These are phyloP conservation scores for Scaptomyza reducta DNA, from an alignment of 2,888 invertebrate species.

Conservation along the genomic window DNA sequence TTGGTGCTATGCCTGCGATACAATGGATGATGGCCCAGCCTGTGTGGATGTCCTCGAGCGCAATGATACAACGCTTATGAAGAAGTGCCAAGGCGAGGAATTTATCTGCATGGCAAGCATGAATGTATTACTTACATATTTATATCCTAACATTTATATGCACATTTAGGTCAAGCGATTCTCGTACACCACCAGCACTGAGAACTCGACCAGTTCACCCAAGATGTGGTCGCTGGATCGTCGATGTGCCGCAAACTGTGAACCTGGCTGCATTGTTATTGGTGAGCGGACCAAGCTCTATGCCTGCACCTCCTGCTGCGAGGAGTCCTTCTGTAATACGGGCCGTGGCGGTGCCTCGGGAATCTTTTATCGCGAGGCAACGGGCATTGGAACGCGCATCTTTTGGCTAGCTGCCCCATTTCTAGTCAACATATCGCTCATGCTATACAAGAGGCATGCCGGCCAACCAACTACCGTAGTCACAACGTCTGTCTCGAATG, in stretches of 20 bases:
- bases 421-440: constrained; percentile 68
- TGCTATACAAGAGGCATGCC: constrained; percentile 63
- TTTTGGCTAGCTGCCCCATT: constrained; percentile 70
- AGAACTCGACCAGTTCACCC: constrained; percentile 90
- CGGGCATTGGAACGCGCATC: constrained; percentile 75
- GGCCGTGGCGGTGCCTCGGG: constrained; percentile 86
- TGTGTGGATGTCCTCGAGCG: constrained; percentile 88
- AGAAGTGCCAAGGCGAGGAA: constrained; percentile 90
- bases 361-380: constrained; percentile 75
- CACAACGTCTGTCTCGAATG: background rate
- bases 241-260: constrained; percentile 92
- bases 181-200: constrained; percentile 92
- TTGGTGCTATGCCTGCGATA: constrained; percentile 92
- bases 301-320: constrained; percentile 94
- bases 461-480: constrained; percentile 42
- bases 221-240: constrained; percentile 93
- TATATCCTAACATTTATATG: background rate
- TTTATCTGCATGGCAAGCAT: constrained; percentile 90
- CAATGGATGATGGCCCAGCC: constrained; percentile 88
- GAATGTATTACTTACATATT: too few relatives aligned
- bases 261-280: constrained; percentile 94
- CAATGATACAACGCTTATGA: constrained; percentile 86
- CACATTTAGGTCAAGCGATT: constrained; percentile 88
- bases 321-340: constrained; percentile 90
- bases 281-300: constrained; percentile 94